Evolutionary conservation across 2,797 vertebrate genomes (phyloP).

Genomic region (Siniperca obscura): DNA sequence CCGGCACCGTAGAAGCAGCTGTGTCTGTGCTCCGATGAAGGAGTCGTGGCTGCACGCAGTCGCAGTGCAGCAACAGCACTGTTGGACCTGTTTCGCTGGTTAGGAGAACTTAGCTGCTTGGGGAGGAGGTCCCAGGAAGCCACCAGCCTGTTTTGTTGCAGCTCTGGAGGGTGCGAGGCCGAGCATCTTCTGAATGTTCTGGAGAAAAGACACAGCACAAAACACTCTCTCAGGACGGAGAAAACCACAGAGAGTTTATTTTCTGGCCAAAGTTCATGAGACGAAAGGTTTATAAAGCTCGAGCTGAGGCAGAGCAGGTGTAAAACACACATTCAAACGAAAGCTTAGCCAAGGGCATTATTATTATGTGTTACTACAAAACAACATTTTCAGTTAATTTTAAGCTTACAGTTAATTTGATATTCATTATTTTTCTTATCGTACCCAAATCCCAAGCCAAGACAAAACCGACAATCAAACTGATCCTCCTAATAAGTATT

Average conservation of each 20-base stretch:
- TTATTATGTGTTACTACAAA: neutral
- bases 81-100: conserved; percentile 34
- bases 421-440: neutral
- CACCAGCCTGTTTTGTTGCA: conserved; percentile 97
- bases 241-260: neutral
- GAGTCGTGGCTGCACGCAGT: neutral
- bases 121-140: conserved; percentile 96
- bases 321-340: neutral
- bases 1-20: conserved; percentile 6
- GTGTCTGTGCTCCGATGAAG: conserved; percentile 14
- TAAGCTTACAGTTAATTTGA: neutral
- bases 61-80: neutral
- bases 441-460: neutral
- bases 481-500: too few relatives aligned
- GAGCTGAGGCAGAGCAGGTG: neutral
- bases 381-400: neutral
- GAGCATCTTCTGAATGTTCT: conserved; percentile 99
- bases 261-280: too few relatives aligned
- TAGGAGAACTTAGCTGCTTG: conserved; percentile 97
- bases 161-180: conserved; percentile 97
- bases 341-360: neutral
- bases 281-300: neutral
- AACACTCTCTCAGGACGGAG: neutral
- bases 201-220: conserved; percentile 44
- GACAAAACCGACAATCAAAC: too few relatives aligned